Conservation (phyloP, 1,140 invertebrate genomes). For the Drosophila seguyi region DNA sequence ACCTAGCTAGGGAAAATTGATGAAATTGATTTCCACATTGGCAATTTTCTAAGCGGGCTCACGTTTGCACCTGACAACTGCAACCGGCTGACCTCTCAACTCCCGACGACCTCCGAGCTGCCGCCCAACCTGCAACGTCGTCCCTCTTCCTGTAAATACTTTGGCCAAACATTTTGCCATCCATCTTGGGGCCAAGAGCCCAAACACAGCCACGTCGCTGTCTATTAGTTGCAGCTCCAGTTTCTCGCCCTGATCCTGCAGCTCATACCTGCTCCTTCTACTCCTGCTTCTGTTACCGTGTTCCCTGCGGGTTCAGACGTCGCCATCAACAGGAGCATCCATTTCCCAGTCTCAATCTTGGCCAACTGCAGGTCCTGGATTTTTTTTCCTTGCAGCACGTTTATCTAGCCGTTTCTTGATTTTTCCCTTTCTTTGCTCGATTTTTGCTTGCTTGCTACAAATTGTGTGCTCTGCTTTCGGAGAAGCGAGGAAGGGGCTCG, state of each 20-base stretch:
- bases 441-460: constrained; percentile 64
- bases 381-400: constrained; percentile 50
- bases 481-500: constrained; percentile 14
- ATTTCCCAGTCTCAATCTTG: constrained; percentile 71
- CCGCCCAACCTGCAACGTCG: not conserved
- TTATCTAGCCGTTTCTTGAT: constrained; percentile 38
- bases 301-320: constrained; percentile 74
- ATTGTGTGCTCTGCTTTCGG: constrained; percentile 61
- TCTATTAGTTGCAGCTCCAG: constrained; percentile 42
- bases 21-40: constrained; percentile 79
- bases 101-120: constrained; percentile 1
- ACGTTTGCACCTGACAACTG: constrained; percentile 67
- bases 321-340: constrained; percentile 74
- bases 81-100: constrained; percentile 67
- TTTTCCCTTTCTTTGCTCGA: constrained; percentile 31
- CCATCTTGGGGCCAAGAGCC: constrained; percentile 61
- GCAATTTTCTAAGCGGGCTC: constrained; percentile 68
- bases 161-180: constrained; percentile 70
- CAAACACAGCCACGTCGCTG: constrained; percentile 50
- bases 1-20: constrained; percentile 55
- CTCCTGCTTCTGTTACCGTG: not conserved
- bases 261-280: not conserved
- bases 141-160: constrained; percentile 51
- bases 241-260: constrained; percentile 14
- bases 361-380: constrained; percentile 45